Evolutionary conservation across 2,888 invertebrate species (phyloP), one percentile per base, ranked within the genome.

Genomic region (Trisateles emortualis): DNA sequence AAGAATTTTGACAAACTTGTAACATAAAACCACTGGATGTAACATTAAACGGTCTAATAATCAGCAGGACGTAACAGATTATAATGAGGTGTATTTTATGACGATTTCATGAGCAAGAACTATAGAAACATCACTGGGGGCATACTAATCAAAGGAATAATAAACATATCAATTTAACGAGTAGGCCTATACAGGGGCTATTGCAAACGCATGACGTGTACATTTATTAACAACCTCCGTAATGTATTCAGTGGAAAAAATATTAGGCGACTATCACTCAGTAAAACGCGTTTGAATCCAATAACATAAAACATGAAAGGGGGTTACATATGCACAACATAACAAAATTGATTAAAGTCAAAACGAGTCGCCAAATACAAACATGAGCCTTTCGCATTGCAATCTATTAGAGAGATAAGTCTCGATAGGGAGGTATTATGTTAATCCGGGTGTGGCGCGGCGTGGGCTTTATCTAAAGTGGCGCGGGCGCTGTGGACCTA

Each of bases 321-420:
- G 79, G 78, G 64, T 48, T 78, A 83, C 84, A 87, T 83, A 83
- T 83, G 82, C 84, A 83, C 83, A 86, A 81, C 78, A 83, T 74
- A 81, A 83, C 72, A 83, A 78, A 81, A 85, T 85, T 80, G 79
- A 88, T 87, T 84, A 83, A 84, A 85, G 79, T 81, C 79, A 89
- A 79, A 76, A 79, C 76, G 85, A 84, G 77, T 86, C 86, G 86
- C 87, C 84, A 88, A 86, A 86, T 82, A 88, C 84, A 88, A 85
- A 86, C 86, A 86, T 75, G 86, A 85, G 88, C 87, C 86, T 84
- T 89, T 92, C 92, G 92, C 91, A 88, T 78, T 86, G 90, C 91
- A 88, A 88, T 87, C 88, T 89, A 89, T 89, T 88, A 88, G 83
- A 83, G 81, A 88, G 87, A 89, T 86, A 88, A 83, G 84, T 86